A percentile compares a stretch with the other conserved stretches of the same genome.
Conservation (phyloP, 2,888 invertebrate species). For the Apantesis nais region DNA sequence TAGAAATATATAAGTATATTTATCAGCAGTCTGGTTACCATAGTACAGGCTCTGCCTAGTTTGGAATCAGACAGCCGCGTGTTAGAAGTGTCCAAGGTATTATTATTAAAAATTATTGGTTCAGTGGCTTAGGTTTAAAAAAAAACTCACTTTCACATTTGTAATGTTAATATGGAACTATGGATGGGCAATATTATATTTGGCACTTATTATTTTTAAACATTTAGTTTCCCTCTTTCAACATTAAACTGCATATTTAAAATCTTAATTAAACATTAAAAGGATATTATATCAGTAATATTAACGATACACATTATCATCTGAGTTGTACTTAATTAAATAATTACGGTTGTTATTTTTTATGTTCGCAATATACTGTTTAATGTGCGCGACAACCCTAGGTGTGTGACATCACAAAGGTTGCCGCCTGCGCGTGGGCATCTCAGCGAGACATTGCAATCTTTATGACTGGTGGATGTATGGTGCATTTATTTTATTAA, state of each 20-base stretch:
- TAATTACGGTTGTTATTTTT: constrained; percentile 27
- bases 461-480: constrained; percentile 34
- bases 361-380: constrained; percentile 9
- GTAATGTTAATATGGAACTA: no score
- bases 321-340: constrained; percentile 33
- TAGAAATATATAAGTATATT: no score
- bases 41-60: no score
- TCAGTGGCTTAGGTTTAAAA: no score
- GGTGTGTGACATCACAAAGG: constrained; percentile 33
- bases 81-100: no score
- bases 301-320: constrained; percentile 32
- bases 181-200: background rate
- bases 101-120: no score
- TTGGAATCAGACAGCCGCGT: no score
- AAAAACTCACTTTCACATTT: no score
- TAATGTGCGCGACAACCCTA: constrained; percentile 32
- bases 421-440: constrained; percentile 39
- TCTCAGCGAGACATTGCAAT: constrained; percentile 30
- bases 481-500: constrained; percentile 33
- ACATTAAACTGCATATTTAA: constrained; percentile 22
- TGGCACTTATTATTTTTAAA: background rate
- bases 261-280: constrained; percentile 22
- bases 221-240: background rate
- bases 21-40: no score
- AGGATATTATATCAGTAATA: constrained; percentile 27